Conservation (phyloP, 1,140 invertebrate genomes). For the Calliphora vicina region DNA sequence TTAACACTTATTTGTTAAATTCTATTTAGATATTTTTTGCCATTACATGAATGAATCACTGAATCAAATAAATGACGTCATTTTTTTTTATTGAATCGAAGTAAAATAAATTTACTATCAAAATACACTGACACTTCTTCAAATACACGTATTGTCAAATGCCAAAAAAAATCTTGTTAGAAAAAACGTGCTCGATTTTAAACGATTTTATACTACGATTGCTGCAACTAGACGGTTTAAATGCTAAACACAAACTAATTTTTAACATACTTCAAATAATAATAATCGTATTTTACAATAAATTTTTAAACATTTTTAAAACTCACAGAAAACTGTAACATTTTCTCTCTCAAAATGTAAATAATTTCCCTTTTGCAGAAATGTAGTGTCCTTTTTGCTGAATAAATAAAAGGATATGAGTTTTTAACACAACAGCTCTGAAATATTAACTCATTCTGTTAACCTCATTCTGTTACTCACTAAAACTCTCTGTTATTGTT, state of each 20-base stretch:
- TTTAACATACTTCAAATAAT: not conserved
- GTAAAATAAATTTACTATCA: too few relatives aligned
- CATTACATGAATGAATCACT: not conserved
- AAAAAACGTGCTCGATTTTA: not conserved
- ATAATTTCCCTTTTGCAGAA: constrained; percentile 4
- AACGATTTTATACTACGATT: not conserved
- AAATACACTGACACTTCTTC: not conserved
- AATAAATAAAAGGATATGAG: not conserved
- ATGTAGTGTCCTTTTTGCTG: not conserved
- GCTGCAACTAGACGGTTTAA: not conserved
- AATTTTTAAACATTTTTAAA: not conserved
- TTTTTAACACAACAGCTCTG: not conserved
- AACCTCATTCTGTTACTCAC: not conserved
- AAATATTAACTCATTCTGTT: not conserved
- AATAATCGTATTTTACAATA: not conserved
- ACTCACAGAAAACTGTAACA: not conserved
- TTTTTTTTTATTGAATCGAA: not conserved
- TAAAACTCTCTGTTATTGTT: not conserved
- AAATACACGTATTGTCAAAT: not conserved
- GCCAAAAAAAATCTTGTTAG: not conserved
- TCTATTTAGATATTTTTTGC: not conserved
- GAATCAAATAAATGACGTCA: not conserved
- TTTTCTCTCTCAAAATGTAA: not conserved
- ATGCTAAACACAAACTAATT: not conserved
- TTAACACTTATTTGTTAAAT: not conserved